Evolutionary conservation across 2,113 vertebrate species (phyloP), one percentile per base, ranked within the genome.

Genomic region (Helogale parvula): DNA sequence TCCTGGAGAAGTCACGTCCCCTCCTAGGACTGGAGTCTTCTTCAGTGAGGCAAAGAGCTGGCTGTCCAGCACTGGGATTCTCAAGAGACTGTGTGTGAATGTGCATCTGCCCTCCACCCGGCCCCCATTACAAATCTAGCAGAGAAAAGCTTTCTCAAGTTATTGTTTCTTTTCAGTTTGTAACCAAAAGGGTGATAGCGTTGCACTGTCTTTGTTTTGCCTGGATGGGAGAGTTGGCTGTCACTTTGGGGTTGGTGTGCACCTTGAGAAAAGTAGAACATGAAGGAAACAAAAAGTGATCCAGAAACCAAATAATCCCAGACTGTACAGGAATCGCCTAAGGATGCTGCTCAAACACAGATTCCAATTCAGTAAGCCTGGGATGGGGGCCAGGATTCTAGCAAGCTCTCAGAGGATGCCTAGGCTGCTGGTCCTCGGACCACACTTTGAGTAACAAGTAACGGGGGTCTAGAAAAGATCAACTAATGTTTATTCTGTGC

Each of bases 201-300:
- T 80, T 68, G 50, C 19, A 1, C 79, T 87, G 65, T 54, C 80
- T 88, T 90, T 90, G 87, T 90, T 93, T 90, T 81, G 81, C 71
- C 41, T 45, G 63, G 57, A 69, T 27, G 13, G 27, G 90, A 66
- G 86, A 54, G 31, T 21, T 69, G 91, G 19, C 93, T 74, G 54
- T 82, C 79, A 52, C 80, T n/a, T 80, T 14, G 38, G 23, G 38
- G 4, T 35, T 31, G 29, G 82, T 85, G 12, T 76, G 27, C 45
- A 87, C 69, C 17, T 52, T 71, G 69, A 88, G 80, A 74, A 84
- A 84, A 90, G 23, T n/a, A 50, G 50, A 80, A 90, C 5, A 14
- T 5, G 52, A 17, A 77, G 45, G 76, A 96, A 95, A 93, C 25
- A 92, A 45, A 66, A 90, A 69, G 50, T 76, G 80, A 81, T 71